These are phyloP conservation scores for Tadarida brasiliensis DNA, from an alignment of 2,797 vertebrate species.

Conservation along the genomic window DNA sequence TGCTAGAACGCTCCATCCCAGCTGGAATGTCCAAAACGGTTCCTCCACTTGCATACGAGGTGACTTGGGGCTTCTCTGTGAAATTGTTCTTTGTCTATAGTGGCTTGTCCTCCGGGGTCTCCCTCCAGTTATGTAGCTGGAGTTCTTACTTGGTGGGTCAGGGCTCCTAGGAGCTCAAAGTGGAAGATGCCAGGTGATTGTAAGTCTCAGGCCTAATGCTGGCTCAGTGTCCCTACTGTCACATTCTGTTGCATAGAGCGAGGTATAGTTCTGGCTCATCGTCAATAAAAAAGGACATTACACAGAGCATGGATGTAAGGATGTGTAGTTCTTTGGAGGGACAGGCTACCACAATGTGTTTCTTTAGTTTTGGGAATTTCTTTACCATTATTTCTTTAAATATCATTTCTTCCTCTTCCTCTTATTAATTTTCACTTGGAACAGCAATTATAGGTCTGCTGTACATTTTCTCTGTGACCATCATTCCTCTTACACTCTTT, in stretches of 20 bases:
- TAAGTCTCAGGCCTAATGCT: not conserved
- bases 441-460: not conserved
- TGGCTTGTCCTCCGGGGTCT: not conserved
- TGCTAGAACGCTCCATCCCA: not conserved
- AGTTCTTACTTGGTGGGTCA: not conserved
- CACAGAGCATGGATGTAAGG: not conserved
- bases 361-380: not conserved
- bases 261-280: not conserved
- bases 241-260: not conserved
- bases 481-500: not conserved
- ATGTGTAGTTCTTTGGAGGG: not conserved
- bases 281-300: not conserved
- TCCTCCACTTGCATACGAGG: rapidly evolving
- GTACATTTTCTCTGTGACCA: not conserved
- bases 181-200: not conserved
- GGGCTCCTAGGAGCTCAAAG: not conserved
- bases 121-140: not conserved
- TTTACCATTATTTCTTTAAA: not conserved
- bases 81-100: not conserved
- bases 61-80: not conserved
- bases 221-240: not conserved
- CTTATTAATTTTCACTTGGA: not conserved
- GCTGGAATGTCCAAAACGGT: not conserved
- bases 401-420: not conserved
- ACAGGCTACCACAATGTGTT: not conserved